Evolutionary conservation across 2,113 vertebrate genomes (phyloP), one percentile per base, ranked within the genome.

Genomic region (Catharus minimus): DNA sequence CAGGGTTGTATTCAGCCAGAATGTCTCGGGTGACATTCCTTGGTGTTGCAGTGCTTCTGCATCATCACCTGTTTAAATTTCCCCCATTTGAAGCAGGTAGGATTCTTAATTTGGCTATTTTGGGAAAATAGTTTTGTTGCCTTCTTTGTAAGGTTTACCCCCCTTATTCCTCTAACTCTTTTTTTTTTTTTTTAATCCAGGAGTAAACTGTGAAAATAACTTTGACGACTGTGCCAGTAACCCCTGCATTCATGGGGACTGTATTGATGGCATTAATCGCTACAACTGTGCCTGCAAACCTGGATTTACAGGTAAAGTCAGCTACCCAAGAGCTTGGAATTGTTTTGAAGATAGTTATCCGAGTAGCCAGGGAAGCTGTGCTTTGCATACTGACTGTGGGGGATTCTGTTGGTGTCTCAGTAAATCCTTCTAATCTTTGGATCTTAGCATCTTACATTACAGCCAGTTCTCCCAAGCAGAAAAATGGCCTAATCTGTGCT

Each of bases 191-290:
- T 41, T 90, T 55, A 90, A 81, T 57, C 91, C 93, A 99, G 99
- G 99, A 26, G 78, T 97, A 75, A 99, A 99, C 93, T 99, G 99
- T 97, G 99, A 99, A 94, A 98, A 98, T 82, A 99, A 99, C 95
- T 97, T 98, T 46, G 98, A 99, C 46, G 99, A 99, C 93, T 99
- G 99, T 80, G 98, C 98, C 24, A 98, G 97, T 91, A 99, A 97
- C 93, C 99, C 99, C 2, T 99, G 99, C 93, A 79, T 98, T 74
- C 97, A 98, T 1, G 99, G 99, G 71, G 96, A 96, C 77, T 99
- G 99, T 78, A 96, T 98, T 33, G 99, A 99, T 49, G 98, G 98
- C 43, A 98, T 99, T 68, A 98, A 98, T 47, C 98, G 97, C 53
- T 99, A 98, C 94, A 98, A 97, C 56, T 99, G 99, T 88, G 97